Evolutionary conservation across 92 coral and sea anemone genomes (phyloP), one percentile per base, ranked within the genome.

Genomic region (Siderastrea siderea): DNA sequence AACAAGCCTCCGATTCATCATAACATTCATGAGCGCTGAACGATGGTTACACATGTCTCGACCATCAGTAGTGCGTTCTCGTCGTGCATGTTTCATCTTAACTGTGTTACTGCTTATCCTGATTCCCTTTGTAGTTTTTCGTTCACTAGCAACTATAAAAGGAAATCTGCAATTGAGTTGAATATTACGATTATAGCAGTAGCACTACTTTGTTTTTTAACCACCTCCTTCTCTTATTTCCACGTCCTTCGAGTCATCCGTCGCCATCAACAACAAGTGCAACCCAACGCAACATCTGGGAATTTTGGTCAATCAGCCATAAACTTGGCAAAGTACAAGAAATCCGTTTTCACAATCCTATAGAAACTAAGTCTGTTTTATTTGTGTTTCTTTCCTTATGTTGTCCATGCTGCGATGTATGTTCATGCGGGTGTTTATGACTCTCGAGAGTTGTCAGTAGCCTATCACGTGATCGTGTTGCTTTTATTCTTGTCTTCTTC

Each of bases 261-360:
- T 55, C 49, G 47, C 43, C 79, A 74, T 4, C 1, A 53, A 43
- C 13, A 9, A 5, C 79, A 54, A 74, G 13, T 74, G 26, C 65
- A 38, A 15, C n/a, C 49, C 19, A 74, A 8, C 1, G 44, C 44
- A 19, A 6, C 13, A 19, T 26, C 63, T 54, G n/a, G 2, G 4
- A 51, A 74, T 3, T 74, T 38, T 19, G 49, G 79, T 26, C 65
- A 16, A 0, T 11, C 46, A 6, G 62, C 50, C 54, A 9, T 74
- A 2, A 38, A 74, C 65, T 74, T 74, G 2, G 63, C 48, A 3
- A 74, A 53, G 50, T 54, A 74, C 79, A 74, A 43, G 63, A 74
- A 54, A 54, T 74, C 79, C 9, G 61, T 74, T 6, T 10, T 1
- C 7, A 17, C 47, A 1, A 74, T 74, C 17, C 15, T 52, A 1